Base-by-base conservation (phyloP, 2,113 vertebrate genomes). In the Melanerpes aurifrons region DNA sequence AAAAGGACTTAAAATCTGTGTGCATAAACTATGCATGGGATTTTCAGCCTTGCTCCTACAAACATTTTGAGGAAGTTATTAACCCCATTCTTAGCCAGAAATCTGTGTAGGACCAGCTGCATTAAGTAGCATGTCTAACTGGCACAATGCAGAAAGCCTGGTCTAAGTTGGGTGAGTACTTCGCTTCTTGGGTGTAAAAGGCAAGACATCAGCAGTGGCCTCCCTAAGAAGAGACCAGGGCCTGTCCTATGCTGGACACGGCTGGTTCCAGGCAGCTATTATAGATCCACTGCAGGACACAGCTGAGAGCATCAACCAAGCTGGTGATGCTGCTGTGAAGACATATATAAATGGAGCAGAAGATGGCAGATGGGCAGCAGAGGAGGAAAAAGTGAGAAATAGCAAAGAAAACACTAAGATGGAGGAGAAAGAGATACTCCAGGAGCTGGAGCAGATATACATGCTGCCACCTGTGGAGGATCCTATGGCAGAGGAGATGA, bases 151-250 rank as follows among this genome's bases (percentile, higher is more conserved):
- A 80, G 22, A 73, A 81, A 64, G 59, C 22, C n/a, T 50, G 20
- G n/a, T 58, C 48, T 21, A 28, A 2, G 22, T 15, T 0, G 2
- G 9, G 12, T 57, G 35, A 25, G 0, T 18, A 10, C 10, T 50
- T 50, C 66, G 20, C 11, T 56, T 43, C 43, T 45, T 26, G 31
- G 40, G 8, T 71, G 22, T 79, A 66, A 48, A 66, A 24, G 8
- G 15, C 13, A 50, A 50, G 25, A 9, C 40, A 32, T 3, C 54
- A 35, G 37, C 32, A 66, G 62, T 35, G 50, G 7, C 7, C 24
- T 48, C 24, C 61, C 17, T 54, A 58, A 62, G 29, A 56, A 61
- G 29, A 56, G 11, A 10, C 15, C 7, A 21, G 28, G 14, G 15
- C 7, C 50, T 64, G 58, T 29, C 10, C 28, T 2, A 1, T 24